phyloP scores from a whole-genome alignment of 2,888 invertebrate genomes.

The Lochmaea crataegi region DNA sequence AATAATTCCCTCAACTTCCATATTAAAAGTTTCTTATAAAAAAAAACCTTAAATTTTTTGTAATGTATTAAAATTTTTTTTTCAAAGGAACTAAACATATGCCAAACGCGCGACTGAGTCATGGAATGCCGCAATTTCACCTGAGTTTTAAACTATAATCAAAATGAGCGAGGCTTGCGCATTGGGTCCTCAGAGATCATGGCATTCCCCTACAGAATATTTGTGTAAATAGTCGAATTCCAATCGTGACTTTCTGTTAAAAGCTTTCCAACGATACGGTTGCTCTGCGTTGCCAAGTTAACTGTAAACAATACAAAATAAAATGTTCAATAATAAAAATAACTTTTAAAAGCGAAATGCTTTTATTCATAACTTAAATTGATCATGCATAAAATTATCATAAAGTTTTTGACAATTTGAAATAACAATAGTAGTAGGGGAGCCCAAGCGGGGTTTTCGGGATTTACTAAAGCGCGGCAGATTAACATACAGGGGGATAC shows the following conservation, averaged over 20 bases:
- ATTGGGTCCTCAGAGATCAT: background rate
- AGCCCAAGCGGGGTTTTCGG: no score
- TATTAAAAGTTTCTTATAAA: constrained; percentile 22
- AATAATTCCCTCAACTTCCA: constrained; percentile 43
- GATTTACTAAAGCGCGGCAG: no score
- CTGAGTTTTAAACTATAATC: constrained; percentile 57
- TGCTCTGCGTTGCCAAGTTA: constrained; percentile 24
- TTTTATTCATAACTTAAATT: background rate
- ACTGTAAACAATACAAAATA: background rate
- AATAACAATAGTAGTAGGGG: no score
- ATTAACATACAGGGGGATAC: no score
- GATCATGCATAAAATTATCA: no score
- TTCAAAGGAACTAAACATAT: constrained; percentile 31
- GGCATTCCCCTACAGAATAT: constrained; percentile 55
- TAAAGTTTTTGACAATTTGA: no score
- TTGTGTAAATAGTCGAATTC: constrained; percentile 57
- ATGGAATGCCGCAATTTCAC: constrained; percentile 59
- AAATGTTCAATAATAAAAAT: background rate
- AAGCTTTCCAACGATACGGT: constrained; percentile 43
- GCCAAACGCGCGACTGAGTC: constrained; percentile 55
- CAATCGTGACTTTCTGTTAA: constrained; percentile 49
- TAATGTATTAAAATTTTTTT: constrained; percentile 3
- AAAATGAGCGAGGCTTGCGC: constrained; percentile 53
- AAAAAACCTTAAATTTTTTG: no score
- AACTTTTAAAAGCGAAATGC: background rate